Base-by-base conservation (phyloP, 2,113 vertebrate genomes). In the Pogona vitticeps region DNA sequence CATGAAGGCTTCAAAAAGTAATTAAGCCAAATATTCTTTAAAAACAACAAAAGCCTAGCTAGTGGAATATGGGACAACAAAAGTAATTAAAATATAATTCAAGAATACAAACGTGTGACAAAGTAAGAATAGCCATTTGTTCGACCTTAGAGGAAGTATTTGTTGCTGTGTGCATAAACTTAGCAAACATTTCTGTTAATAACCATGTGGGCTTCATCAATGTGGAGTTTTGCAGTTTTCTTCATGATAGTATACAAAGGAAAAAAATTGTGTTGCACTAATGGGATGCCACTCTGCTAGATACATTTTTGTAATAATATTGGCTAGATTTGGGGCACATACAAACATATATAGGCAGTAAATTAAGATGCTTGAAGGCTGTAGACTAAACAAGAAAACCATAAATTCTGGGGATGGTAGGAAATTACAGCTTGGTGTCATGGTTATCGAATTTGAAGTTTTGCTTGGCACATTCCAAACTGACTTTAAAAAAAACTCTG, bases 31-130 rank as follows among this genome's bases (percentile, higher is more conserved):
- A 52, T 52, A 90, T 94, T 94, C 23, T 61, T 61, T 58, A 85
- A 67, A 46, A 84, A 80, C 72, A 87, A 92, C 94, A 94, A 93
- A 94, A 90, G 89, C 85, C 94, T 95, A 89, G 84, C 94, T 94
- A 92, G 91, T 94, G 92, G 91, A 88, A 91, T 88, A 90, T 91
- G 84, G 87, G 93, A 88, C 10, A 88, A 92, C 89, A 92, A 93
- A 90, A 95, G 89, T 94, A 95, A 95, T 95, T 95, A 95, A 94
- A 95, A 93, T 93, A 93, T 93, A 4, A 93, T 92, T 95, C 93
- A 82, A 86, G 92, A 95, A 93, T 90, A 93, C 80, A 93, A 95
- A 92, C 89, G 88, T 88, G 90, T 81, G 26, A 58, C 26, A 8
- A n/a, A 33, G 38, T 83, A 84, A 78, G n/a, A 90, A 8, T 26